These are phyloP conservation scores for Emys orbicularis DNA, from an alignment of 2,797 vertebrate species.

Conservation along the genomic window DNA sequence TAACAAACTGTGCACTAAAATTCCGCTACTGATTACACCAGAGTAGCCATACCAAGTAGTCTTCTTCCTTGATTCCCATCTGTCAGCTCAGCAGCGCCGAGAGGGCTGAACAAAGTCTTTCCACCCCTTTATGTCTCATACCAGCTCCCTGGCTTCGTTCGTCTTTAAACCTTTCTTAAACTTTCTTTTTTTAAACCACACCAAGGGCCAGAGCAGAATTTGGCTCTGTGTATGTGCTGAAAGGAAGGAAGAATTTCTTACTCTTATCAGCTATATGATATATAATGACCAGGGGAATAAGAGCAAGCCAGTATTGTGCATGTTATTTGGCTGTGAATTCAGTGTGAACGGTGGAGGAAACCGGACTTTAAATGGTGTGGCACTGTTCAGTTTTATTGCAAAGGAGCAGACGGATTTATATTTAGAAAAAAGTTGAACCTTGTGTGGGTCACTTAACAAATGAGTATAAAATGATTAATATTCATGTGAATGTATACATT, in stretches of 20 bases:
- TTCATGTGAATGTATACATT: fast-evolving
- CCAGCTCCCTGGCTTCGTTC: not conserved
- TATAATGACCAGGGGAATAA: not conserved
- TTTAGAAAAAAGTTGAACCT: not conserved
- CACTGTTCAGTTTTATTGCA: not conserved
- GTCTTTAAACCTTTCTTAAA: not conserved
- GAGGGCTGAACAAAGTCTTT: not conserved
- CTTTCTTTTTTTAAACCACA: not conserved
- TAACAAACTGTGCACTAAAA: not conserved
- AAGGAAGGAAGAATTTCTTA: not conserved
- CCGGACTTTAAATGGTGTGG: not conserved
- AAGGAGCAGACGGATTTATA: not conserved
- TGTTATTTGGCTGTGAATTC: conserved; percentile 26
- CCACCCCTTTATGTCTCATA: not conserved
- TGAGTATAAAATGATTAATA: not conserved
- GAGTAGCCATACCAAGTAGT: not conserved
- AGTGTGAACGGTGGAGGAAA: not conserved
- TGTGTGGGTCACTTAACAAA: not conserved
- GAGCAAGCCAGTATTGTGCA: not conserved
- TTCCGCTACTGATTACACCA: not conserved
- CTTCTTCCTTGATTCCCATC: not conserved
- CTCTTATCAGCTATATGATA: not conserved
- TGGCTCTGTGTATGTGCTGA: not conserved
- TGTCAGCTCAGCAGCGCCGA: not conserved
- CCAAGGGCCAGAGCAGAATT: not conserved